Evolutionary conservation across 1,140 invertebrate genomes (phyloP).

Genomic region (Saccostrea echinata): DNA sequence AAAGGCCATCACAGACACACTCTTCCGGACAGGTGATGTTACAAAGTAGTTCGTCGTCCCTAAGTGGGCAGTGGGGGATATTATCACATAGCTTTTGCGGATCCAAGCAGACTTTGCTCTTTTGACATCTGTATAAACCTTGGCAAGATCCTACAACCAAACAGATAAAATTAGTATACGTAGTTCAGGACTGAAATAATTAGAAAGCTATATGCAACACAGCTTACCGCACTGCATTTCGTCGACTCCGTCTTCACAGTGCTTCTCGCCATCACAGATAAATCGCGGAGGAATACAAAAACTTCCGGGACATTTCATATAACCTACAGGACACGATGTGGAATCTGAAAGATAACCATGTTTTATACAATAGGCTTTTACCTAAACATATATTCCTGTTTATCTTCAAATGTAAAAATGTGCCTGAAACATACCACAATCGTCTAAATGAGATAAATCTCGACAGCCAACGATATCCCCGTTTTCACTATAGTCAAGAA

Average conservation of each 20-base stretch:
- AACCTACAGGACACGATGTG: constrained; percentile 48
- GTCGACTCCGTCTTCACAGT: constrained; percentile 80
- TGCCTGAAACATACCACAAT: constrained; percentile 46
- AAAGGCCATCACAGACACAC: constrained; percentile 50
- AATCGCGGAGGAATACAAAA: constrained; percentile 61
- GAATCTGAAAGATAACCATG: not conserved
- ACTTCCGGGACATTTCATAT: constrained; percentile 56
- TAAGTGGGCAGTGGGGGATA: constrained; percentile 49
- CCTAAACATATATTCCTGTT: too few relatives aligned
- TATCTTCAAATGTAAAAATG: not conserved
- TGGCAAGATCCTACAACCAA: constrained; percentile 13
- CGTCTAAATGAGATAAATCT: constrained; percentile 53
- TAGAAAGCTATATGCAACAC: not conserved
- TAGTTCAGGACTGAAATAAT: too few relatives aligned
- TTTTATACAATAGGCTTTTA: too few relatives aligned
- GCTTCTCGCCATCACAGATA: constrained; percentile 65
- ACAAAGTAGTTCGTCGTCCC: constrained; percentile 62
- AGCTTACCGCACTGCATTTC: constrained; percentile 67
- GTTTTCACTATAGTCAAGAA: constrained; percentile 49
- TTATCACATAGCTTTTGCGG: constrained; percentile 44
- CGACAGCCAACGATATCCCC: constrained; percentile 50
- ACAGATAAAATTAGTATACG: not conserved
- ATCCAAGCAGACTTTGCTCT: constrained; percentile 40
- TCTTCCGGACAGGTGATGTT: constrained; percentile 44
- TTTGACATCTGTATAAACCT: constrained; percentile 49